Base-by-base conservation (phyloP, 2,888 invertebrate species). In the Scaptomyza caliginosa region DNA sequence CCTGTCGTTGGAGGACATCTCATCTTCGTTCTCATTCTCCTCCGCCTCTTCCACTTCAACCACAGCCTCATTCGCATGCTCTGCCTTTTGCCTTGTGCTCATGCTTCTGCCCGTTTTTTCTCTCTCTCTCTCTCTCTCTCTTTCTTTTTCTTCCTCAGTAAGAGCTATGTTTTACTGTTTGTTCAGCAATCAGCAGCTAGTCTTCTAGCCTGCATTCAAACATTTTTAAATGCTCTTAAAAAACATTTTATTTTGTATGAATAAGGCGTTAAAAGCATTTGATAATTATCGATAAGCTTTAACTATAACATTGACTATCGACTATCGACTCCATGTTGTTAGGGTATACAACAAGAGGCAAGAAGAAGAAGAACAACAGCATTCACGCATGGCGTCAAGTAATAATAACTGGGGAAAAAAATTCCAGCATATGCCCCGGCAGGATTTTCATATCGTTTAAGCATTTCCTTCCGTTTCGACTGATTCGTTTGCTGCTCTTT, bases 401-500 rank as follows among this genome's bases (percentile, higher is more conserved):
- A 62, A 62, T 56, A 79, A 58, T 60, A 76, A 46, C 57, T 65
- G 66, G 39, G 42, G 52, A 63, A 63, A 59, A 55, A 63, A 63
- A 59, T 73, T 67, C 4, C 43, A 59, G 63, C 51, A 55, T 64
- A 51, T 74, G 64, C 77, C 59, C 67, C 49, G 46, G 17, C 48
- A 65, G 64, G 64, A 74, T 69, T 74, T 85, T 76, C 67, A 71
- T 63, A 74, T 74, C 60, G 83, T 62, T 79, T 66, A 86, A 74
- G 83, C 71, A 71, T 69, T 83, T 81, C 81, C 83, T 83, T 86
- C 81, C 83, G 73, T 67, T 81, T 59, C 55, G 58, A 56, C 64
- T 67, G 83, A 86, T 69, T 69, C 56, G 65, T 48, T 69, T 74
- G 43, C 74, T 69, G 62, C 62, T 59, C 77, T 57, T 54, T 17